These are phyloP conservation scores for Zeugodacus cucurbitae DNA, from an alignment of 1,140 invertebrate species.

Conservation along the genomic window DNA sequence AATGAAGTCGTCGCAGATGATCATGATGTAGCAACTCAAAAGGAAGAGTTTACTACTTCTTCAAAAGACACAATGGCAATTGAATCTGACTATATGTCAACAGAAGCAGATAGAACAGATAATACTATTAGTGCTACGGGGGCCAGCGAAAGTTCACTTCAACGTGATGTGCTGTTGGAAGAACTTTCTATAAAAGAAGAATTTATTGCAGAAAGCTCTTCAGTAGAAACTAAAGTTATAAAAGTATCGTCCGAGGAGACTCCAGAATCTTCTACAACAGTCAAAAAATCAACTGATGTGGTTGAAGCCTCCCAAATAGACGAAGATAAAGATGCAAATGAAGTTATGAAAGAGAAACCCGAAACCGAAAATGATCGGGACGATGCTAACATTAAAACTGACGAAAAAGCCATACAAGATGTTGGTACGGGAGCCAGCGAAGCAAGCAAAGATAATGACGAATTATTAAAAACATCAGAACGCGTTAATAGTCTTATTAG, in stretches of 20 bases:
- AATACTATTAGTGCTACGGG: not conserved
- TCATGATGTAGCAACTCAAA: constrained; percentile 26
- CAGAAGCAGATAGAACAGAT: constrained; percentile 17
- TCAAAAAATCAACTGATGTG: not conserved
- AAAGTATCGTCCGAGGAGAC: not conserved
- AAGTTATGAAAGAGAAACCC: not conserved
- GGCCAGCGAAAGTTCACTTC: not conserved
- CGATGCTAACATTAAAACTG: not conserved
- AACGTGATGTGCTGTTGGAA: not conserved
- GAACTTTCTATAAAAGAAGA: not conserved
- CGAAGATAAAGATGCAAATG: constrained; percentile 18
- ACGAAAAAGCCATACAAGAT: constrained; percentile 32
- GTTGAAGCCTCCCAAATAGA: constrained; percentile 39
- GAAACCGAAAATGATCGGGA: not conserved
- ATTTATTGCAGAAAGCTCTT: not conserved
- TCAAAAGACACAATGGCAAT: not conserved
- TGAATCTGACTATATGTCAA: not conserved
- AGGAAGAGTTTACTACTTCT: not conserved
- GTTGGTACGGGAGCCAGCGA: not conserved
- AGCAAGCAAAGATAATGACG: not conserved
- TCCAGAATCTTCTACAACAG: not conserved
- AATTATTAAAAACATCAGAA: constrained; percentile 42
- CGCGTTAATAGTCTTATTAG: constrained; percentile 62
- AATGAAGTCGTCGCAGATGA: not conserved
- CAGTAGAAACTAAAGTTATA: not conserved